Conservation (phyloP, 2,888 invertebrate genomes). For the Synergus laeviventris region DNA sequence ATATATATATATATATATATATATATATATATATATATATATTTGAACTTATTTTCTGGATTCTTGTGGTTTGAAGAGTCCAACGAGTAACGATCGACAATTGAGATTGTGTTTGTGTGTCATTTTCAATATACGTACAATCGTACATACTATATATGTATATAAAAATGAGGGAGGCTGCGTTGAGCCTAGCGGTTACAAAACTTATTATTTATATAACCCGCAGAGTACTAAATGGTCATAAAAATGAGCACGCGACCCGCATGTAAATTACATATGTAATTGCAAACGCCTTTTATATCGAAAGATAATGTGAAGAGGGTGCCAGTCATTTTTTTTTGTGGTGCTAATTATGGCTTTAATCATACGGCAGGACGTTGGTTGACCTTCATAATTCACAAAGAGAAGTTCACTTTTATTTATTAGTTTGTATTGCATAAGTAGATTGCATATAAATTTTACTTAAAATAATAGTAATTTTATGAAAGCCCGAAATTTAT, state of each 20-base stretch:
- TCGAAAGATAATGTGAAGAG: constrained; percentile 23
- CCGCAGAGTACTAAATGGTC: constrained; percentile 19
- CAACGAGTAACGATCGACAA: constrained; percentile 4
- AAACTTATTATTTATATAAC: constrained; percentile 30
- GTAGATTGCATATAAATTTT: no score
- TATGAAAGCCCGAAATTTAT: not conserved
- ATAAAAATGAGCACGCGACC: constrained; percentile 37
- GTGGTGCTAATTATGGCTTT: constrained; percentile 19
- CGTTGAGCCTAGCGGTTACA: constrained; percentile 25
- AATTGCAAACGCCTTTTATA: constrained; percentile 46
- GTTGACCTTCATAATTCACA: constrained; percentile 33
- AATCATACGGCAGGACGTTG: constrained; percentile 6
- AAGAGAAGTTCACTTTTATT: constrained; percentile 50
- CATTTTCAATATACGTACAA: constrained; percentile 26
- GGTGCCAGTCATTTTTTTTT: constrained; percentile 15
- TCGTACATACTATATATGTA: no score
- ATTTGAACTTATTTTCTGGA: not conserved
- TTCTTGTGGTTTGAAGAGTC: constrained; percentile 20
- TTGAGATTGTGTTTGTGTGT: constrained; percentile 20
- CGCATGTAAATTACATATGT: constrained; percentile 41
- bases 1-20: not conserved
- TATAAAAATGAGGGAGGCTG: constrained; percentile 35
- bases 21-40: not conserved
- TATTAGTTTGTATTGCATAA: not conserved
- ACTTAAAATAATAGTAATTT: not conserved